Evolutionary conservation across 2,113 vertebrate genomes (phyloP), one percentile per base, ranked within the genome.

Genomic region (Halichoeres trimaculatus): DNA sequence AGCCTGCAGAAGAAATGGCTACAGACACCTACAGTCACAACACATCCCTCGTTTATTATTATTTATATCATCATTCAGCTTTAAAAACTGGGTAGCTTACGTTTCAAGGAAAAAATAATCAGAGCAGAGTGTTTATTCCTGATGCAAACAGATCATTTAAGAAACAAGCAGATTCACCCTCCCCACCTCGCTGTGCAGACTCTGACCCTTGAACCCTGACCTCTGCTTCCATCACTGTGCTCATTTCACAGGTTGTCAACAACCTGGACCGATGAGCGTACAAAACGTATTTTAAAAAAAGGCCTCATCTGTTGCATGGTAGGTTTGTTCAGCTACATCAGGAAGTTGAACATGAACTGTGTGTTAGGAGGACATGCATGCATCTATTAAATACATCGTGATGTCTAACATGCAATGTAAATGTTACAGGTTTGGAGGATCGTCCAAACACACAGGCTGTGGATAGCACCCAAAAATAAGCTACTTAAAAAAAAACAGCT

Each of bases 121-220:
- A 71, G 56, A 84, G 79, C 56, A 83, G 68, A 78, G 41, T 80
- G 41, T 54, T 76, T 58, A 70, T 74, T 81, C 63, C 47, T 82
- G 62, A 83, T 78, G 83, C 69, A 85, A 52, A 74, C 78, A 79
- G 53, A 78, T 77, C 61, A 86, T 47, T 87, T 69, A 90, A 73
- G 66, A 77, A 64, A 45, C 17, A 83, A 83, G 68, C 83, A 89
- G 79, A 85, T 67, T 59, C 23, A 78, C 68, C 10, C 38, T 19
- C 45, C 70, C 74, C 58, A 61, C 26, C 78, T 56, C 11, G 26
- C 41, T 60, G 22, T 73, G 81, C 81, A 88, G 80, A 80, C 79
- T 86, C 76, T 83, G 83, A 89, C 64, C 77, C 70, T 77, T 91
- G 83, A 92, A 78, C 88, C 86, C 89, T 89, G 89, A 91, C 88